phyloP scores from a whole-genome alignment of 2,888 invertebrate species.

The Leucophenga montana region DNA sequence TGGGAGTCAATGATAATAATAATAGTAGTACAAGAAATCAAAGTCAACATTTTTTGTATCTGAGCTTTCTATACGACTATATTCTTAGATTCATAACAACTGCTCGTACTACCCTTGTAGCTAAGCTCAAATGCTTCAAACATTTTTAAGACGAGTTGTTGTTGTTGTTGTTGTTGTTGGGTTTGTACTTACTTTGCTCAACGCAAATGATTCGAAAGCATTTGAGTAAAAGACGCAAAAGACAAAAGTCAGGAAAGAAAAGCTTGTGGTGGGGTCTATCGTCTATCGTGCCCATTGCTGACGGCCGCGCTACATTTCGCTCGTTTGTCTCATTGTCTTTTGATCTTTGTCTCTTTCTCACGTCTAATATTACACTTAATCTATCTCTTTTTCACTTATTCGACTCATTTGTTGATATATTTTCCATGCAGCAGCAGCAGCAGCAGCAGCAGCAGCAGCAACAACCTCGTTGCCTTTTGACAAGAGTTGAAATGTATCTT shows the following conservation, averaged over 20 bases:
- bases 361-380: neutral
- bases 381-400: slow-evolving; percentile 11
- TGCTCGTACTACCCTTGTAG: slow-evolving; percentile 22
- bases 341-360: neutral
- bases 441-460: no score
- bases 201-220: slow-evolving; percentile 25
- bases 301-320: slow-evolving; percentile 13
- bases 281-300: slow-evolving; percentile 10
- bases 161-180: slow-evolving; percentile 3
- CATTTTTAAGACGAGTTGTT: neutral
- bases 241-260: neutral
- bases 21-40: no score
- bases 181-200: slow-evolving; percentile 3
- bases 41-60: no score
- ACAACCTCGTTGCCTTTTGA: slow-evolving; percentile 51
- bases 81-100: neutral
- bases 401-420: neutral
- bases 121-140: slow-evolving; percentile 38
- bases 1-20: no score
- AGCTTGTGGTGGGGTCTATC: neutral
- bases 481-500: slow-evolving; percentile 67
- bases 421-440: slow-evolving; percentile 14
- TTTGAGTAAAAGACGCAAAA: slow-evolving; percentile 3
- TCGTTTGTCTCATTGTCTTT: neutral
- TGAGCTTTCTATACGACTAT: neutral